Conservation (phyloP, 2,888 invertebrate genomes). For the Geophilus truncorum region DNA sequence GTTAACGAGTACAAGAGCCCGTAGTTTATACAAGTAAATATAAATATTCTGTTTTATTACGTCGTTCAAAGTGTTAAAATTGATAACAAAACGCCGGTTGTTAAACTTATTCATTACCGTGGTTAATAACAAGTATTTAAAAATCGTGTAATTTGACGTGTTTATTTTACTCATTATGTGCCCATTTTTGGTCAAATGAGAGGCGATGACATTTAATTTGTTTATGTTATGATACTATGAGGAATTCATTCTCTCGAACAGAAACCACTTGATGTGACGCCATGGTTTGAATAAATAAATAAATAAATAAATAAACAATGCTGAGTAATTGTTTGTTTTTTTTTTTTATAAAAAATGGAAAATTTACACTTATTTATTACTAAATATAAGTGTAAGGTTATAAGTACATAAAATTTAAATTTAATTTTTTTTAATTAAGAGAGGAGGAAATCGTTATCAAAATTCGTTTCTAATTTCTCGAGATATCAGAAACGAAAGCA, state of each 20-base stretch:
- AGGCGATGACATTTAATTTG: conserved; percentile 10
- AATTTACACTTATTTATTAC: background rate
- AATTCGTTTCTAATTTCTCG: conserved; percentile 11
- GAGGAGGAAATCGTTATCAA: conserved; percentile 8
- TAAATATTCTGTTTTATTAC: background rate
- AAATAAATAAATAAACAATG: too few relatives aligned
- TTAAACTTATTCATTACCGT: background rate
- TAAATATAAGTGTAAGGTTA: too few relatives aligned
- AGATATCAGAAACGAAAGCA: conserved; percentile 22
- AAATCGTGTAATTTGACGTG: background rate
- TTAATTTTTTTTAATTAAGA: background rate
- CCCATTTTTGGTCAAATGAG: conserved; percentile 1
- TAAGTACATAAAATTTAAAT: background rate
- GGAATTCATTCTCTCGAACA: conserved; percentile 4
- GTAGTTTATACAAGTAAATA: background rate
- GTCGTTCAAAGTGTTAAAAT: background rate
- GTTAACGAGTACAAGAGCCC: background rate
- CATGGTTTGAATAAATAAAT: background rate
- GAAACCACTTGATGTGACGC: conserved; percentile 3
- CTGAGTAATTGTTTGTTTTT: background rate
- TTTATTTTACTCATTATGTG: background rate
- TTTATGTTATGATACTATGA: background rate
- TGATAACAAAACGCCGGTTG: too few relatives aligned
- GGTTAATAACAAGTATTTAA: background rate
- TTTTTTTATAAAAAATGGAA: background rate